phyloP scores from a whole-genome alignment of 2,797 vertebrate species.

The Sorex maritimensis region DNA sequence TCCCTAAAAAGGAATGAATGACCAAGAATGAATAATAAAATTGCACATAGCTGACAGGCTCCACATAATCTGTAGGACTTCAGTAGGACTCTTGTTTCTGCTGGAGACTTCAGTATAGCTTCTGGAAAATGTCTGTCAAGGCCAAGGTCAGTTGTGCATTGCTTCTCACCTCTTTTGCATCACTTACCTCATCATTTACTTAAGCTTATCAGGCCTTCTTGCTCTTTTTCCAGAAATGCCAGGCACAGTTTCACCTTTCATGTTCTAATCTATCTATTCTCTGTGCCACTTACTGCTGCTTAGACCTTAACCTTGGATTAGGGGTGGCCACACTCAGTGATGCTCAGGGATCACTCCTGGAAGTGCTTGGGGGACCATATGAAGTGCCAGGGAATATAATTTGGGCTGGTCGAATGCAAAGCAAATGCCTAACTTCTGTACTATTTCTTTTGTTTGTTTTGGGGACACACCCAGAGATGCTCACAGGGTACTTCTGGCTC shows the following conservation, averaged over 20 bases:
- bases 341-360: too few relatives aligned
- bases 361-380: too few relatives aligned
- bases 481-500: too few relatives aligned
- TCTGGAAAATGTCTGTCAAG: conserved; percentile 60
- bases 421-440: too few relatives aligned
- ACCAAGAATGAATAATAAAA: too few relatives aligned
- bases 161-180: conserved; percentile 19
- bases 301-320: conserved; percentile 31
- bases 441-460: too few relatives aligned
- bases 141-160: conserved; percentile 19
- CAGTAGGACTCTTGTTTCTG: conserved; percentile 37
- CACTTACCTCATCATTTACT: conserved; percentile 4
- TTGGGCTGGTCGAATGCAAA: too few relatives aligned
- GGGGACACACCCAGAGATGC: too few relatives aligned
- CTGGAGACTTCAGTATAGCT: conserved; percentile 4
- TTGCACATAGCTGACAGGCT: conserved; percentile 4
- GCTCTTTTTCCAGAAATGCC: background rate
- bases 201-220: conserved; percentile 2
- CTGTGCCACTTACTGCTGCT: conserved; percentile 37
- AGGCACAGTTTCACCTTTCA: conserved; percentile 7
- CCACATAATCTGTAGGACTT: conserved; percentile 31
- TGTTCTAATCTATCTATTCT: background rate
- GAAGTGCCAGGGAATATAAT: too few relatives aligned
- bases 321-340: too few relatives aligned
- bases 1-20: too few relatives aligned